Evolutionary conservation across 2,797 vertebrate genomes (phyloP), one percentile per base, ranked within the genome.

Genomic region (Scyliorhinus canicula): DNA sequence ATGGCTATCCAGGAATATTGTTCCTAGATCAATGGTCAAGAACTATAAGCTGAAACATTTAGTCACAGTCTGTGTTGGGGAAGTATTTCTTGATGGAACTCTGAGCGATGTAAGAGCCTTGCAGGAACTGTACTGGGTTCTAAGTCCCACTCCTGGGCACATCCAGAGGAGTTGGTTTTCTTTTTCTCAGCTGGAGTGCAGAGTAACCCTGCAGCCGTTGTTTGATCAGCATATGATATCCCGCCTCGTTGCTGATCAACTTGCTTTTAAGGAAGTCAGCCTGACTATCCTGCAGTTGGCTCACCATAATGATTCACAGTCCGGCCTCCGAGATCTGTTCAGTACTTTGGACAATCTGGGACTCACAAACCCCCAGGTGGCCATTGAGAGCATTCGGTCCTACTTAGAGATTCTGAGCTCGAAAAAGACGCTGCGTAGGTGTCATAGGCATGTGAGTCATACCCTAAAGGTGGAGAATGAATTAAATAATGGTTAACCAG

Each of bases 31-130:
- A 7, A 0, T 0, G 3, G 74, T 97, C 1, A 0, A 0, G 1
- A 95, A 95, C 60, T 95, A 97, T 85, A 95, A 95, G 0, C 97
- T 96, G 95, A 1, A 55, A 28, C 24, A 40, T n/a, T 7, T 98
- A 96, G 97, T 97, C 1, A 0, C 0, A 0, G 0, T 5, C 24
- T 97, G 97, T 95, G 96, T 98, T 57, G 0, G 28, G 0, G 93
- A 88, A 79, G 0, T 47, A n/a, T 97, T 97, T 69, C 0, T 86
- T 0, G 97, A 98, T 4, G 95, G 97, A 21, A 97, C 97, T 0
- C 1, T 95, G n/a, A 97, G 97, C 82, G 97, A 97, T 4, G 96
- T 95, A 47, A 95, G 7, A 82, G 95, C 95, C 74, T 96, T 98
- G 93, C 96, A 97, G 96, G 95, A 96, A 88, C 96, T 98, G 44